A percentile compares a stretch with the other conserved stretches of the same genome.
Conservation (phyloP, 2,888 invertebrate genomes). For the Cyclophora punctaria region DNA sequence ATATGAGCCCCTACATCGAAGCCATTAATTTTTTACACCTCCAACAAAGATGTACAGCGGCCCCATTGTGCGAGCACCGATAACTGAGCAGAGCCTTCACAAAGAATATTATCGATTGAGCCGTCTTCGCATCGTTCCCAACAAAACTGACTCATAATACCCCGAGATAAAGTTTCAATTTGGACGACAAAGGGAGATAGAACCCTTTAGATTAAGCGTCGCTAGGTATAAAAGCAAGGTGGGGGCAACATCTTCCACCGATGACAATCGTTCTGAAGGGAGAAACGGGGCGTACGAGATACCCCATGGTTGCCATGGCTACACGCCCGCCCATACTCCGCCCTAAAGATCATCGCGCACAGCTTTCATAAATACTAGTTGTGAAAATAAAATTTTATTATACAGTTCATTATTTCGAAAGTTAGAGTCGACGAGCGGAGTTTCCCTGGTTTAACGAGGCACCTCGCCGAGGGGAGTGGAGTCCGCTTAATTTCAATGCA, state of each 20-base stretch:
- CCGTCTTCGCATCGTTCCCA: conserved; percentile 8
- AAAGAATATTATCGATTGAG: conserved; percentile 44
- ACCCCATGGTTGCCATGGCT: conserved; percentile 57
- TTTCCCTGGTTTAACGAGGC: conserved; percentile 45
- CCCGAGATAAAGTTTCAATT: conserved; percentile 33
- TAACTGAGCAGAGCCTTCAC: conserved; percentile 25
- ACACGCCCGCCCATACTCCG: conserved; percentile 60
- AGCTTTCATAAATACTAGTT: conserved; percentile 49
- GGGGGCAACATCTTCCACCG: conserved; percentile 59
- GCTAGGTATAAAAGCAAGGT: conserved; percentile 56
- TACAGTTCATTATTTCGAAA: conserved; percentile 65
- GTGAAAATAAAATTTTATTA: conserved; percentile 69
- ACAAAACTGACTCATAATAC: conserved; percentile 26
- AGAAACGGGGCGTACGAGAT: conserved; percentile 58
- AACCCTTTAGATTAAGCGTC: conserved; percentile 65
- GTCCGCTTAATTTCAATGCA: conserved; percentile 26
- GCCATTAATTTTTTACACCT: conserved; percentile 21
- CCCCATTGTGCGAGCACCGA: conserved; percentile 25
- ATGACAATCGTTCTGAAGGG: conserved; percentile 63
- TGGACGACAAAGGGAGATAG: conserved; percentile 28
- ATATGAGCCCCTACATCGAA: conserved; percentile 2
- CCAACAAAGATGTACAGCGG: conserved; percentile 18
- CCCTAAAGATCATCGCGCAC: conserved; percentile 59
- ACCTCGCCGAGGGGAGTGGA: conserved; percentile 23
- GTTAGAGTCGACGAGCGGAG: conserved; percentile 36